A percentile compares a stretch with the other conserved stretches of the same genome.
phyloP scores from a whole-genome alignment of 2,888 invertebrate genomes.

The Campoplex nolae region DNA sequence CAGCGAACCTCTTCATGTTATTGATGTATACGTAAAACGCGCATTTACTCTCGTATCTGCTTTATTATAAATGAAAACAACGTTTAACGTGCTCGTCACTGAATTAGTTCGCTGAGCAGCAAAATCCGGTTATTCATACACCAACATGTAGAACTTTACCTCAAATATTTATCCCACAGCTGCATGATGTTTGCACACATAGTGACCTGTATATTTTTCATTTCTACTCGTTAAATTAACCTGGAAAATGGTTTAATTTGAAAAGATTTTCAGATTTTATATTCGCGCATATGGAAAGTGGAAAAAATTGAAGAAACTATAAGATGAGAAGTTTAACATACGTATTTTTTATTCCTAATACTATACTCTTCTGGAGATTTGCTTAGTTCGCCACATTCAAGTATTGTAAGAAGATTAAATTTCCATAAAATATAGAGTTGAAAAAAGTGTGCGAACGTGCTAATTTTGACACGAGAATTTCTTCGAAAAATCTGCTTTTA shows the following conservation, averaged over 20 bases:
- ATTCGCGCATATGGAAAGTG: not conserved
- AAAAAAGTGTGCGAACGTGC: not conserved
- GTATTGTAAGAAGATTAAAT: not conserved
- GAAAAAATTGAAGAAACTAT: not conserved
- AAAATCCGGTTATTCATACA: conserved; percentile 9
- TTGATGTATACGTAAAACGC: conserved; percentile 4
- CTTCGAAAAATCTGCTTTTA: not conserved
- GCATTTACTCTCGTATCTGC: conserved; percentile 14
- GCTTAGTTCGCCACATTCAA: no score
- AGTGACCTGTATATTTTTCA: not conserved
- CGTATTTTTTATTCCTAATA: not conserved
- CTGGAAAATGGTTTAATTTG: not conserved
- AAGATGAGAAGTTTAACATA: not conserved
- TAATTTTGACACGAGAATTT: not conserved
- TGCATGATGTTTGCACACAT: not conserved
- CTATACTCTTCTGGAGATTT: not conserved
- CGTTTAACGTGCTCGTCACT: conserved; percentile 37
- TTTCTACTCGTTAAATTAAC: not conserved
- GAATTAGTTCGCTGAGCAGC: conserved; percentile 31
- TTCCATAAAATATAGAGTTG: not conserved
- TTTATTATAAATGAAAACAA: conserved; percentile 31
- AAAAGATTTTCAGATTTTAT: not conserved
- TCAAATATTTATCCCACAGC: conserved; percentile 2
- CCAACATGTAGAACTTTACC: not conserved
- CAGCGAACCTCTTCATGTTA: not conserved